Evolutionary conservation across 2,113 vertebrate genomes (phyloP).

Genomic region (Psittacula cyanocephala): DNA sequence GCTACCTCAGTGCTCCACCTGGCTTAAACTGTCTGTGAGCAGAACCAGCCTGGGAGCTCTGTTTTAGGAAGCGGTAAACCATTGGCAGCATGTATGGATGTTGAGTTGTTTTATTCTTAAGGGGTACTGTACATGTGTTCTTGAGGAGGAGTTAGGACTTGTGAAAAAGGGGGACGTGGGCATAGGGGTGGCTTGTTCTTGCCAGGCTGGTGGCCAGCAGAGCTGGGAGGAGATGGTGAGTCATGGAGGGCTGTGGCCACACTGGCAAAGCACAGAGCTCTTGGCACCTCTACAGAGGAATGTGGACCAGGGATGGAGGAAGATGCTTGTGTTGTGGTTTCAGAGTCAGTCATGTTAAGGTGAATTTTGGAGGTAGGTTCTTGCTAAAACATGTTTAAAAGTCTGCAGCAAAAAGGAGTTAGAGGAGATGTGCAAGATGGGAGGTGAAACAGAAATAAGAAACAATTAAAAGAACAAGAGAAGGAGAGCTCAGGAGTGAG

Average conservation of each 20-base stretch:
- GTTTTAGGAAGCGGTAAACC: neutral
- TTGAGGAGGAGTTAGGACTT: neutral
- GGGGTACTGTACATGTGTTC: neutral
- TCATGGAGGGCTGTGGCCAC: accelerated
- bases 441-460: neutral
- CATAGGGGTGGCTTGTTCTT: neutral
- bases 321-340: neutral
- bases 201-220: neutral
- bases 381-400: accelerated
- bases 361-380: neutral
- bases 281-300: neutral
- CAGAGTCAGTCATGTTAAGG: accelerated
- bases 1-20: neutral
- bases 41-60: neutral
- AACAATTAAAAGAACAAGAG: neutral
- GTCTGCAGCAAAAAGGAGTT: neutral
- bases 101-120: neutral
- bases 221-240: neutral
- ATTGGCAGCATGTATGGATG: neutral
- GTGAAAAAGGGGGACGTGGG: neutral
- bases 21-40: neutral
- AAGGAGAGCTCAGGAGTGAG: neutral
- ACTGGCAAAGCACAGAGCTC: neutral
- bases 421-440: neutral
- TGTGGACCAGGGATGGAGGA: accelerated